Evolutionary conservation across 2,797 vertebrate species (phyloP).

Genomic region (Oophaga sylvatica): DNA sequence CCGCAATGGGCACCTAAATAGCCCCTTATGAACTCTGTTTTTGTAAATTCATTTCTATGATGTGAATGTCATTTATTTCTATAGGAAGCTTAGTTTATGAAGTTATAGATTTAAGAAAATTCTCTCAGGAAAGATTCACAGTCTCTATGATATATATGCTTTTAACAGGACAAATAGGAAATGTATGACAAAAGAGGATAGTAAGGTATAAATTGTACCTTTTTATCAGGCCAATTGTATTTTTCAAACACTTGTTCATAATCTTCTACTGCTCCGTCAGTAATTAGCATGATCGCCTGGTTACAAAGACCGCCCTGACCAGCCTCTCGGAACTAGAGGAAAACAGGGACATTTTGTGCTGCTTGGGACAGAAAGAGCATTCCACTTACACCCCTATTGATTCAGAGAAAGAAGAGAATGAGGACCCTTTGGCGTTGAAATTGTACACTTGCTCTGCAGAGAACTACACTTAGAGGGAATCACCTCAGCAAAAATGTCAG

Average conservation of each 20-base stretch:
- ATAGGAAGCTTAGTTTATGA: not conserved
- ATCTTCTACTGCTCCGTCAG: constrained; percentile 92
- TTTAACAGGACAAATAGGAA: not conserved
- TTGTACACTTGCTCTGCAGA: too few relatives aligned
- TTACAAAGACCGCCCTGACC: constrained; percentile 92
- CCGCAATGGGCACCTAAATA: not conserved
- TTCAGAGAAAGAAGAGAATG: too few relatives aligned
- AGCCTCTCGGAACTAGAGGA: constrained; percentile 79
- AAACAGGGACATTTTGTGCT: not conserved
- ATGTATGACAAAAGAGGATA: not conserved
- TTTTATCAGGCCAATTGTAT: constrained; percentile 91
- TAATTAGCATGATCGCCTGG: constrained; percentile 97
- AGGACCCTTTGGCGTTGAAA: too few relatives aligned
- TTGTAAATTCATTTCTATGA: not conserved
- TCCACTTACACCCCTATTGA: too few relatives aligned
- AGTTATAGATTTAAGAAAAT: too few relatives aligned
- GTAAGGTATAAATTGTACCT: constrained; percentile 72
- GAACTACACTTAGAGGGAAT: too few relatives aligned
- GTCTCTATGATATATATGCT: too few relatives aligned
- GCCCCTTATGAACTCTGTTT: not conserved
- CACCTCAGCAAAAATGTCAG: too few relatives aligned
- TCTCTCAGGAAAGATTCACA: too few relatives aligned
- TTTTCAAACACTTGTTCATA: constrained; percentile 89
- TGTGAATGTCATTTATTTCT: not conserved
- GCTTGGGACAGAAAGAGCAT: too few relatives aligned